Percentiles rank a stretch among this genome's conserved stretches.
phyloP scores from a whole-genome alignment of 1,140 invertebrate species.

The Euura lappo region DNA sequence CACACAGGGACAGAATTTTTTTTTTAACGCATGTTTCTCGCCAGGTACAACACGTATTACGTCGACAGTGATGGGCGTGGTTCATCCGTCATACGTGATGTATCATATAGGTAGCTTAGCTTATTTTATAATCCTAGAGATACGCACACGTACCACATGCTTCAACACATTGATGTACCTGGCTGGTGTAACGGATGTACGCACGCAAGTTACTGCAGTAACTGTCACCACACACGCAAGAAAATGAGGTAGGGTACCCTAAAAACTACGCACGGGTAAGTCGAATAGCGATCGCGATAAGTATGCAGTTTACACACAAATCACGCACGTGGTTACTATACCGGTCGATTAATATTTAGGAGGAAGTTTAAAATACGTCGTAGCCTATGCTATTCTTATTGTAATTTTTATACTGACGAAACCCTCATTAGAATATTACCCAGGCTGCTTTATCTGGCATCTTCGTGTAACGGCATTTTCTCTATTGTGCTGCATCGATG shows the following conservation, averaged over 20 bases:
- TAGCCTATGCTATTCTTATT: no score
- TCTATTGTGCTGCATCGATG: no score
- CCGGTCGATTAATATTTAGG: no score
- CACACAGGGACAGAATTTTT: not conserved
- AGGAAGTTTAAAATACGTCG: no score
- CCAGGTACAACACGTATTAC: not conserved
- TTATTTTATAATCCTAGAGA: not conserved
- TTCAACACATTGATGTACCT: not conserved
- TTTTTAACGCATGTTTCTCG: not conserved
- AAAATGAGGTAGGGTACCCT: not conserved
- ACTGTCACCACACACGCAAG: not conserved
- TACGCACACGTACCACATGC: not conserved
- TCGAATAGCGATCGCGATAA: no score
- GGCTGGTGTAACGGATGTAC: not conserved
- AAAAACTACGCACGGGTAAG: not conserved
- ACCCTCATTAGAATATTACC: no score
- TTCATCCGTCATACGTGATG: constrained; percentile 3
- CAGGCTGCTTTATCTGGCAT: no score
- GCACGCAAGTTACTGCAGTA: not conserved
- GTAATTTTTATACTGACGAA: no score
- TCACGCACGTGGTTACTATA: no score
- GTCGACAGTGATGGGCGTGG: not conserved
- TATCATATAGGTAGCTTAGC: not conserved
- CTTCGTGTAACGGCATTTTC: no score
- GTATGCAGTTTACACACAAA: no score